phyloP scores from a whole-genome alignment of 2,113 vertebrate species.

The Tupaia chinensis region DNA sequence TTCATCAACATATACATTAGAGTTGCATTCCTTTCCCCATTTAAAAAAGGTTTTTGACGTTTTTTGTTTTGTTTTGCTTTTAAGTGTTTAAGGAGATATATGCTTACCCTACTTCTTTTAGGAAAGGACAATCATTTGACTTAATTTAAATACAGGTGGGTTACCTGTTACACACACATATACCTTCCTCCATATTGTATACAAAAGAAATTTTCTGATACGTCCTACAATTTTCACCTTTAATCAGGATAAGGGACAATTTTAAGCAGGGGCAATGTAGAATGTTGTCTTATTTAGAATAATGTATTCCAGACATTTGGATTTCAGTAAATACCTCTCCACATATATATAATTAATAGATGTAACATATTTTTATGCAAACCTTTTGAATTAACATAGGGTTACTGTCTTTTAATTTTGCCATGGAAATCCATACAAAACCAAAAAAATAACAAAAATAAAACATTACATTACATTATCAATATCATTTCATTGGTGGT shows the following conservation, averaged over 20 bases:
- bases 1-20: neutral
- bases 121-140: neutral
- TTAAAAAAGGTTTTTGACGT: neutral
- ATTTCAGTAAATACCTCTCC: neutral
- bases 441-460: neutral
- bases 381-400: neutral
- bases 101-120: neutral
- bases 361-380: neutral
- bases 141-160: neutral
- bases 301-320: neutral
- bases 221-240: neutral
- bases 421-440: neutral
- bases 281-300: neutral
- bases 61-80: neutral
- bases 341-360: neutral
- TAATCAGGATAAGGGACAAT: constrained; percentile 1
- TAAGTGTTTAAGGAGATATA: neutral
- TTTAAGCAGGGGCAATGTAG: neutral
- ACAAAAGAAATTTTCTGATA: neutral
- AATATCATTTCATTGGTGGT: neutral
- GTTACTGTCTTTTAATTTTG: neutral
- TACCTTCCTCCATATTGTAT: neutral
- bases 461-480: neutral
- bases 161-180: neutral
- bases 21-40: neutral